These are phyloP conservation scores for Diarsia mendica DNA, from an alignment of 2,888 invertebrate genomes.

Conservation along the genomic window DNA sequence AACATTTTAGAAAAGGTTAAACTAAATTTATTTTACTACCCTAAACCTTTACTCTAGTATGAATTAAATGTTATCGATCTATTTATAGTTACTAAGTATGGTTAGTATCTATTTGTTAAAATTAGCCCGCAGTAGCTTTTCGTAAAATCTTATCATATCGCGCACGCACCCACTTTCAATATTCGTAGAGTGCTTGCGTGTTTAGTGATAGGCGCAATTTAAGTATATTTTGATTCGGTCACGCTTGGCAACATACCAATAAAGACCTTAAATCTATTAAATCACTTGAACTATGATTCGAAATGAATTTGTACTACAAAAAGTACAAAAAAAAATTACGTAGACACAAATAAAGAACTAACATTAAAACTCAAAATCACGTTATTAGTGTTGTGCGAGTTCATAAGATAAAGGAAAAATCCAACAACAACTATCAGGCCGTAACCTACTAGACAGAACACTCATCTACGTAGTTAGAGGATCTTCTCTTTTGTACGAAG, in stretches of 20 bases:
- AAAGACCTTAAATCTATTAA: not conserved
- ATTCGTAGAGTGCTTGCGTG: slow-evolving; percentile 41
- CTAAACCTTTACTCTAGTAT: not conserved
- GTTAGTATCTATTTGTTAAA: slow-evolving; percentile 13
- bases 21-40: not conserved
- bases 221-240: not conserved
- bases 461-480: not conserved
- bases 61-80: not conserved
- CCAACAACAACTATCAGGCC: not conserved
- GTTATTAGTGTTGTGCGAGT: not conserved
- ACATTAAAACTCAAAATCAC: not conserved
- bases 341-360: not conserved
- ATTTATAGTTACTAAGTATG: not conserved
- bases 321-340: no score
- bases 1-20: not conserved
- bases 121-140: slow-evolving; percentile 7
- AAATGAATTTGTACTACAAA: not conserved
- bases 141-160: slow-evolving; percentile 11
- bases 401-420: not conserved
- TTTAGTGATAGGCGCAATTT: slow-evolving; percentile 1
- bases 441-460: not conserved
- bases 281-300: not conserved
- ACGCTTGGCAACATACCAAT: slow-evolving; percentile 8
- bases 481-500: not conserved
- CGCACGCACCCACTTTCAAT: slow-evolving; percentile 37